Percentiles rank a stretch among this genome's conserved stretches.
These are phyloP conservation scores for Thumatha senex DNA, from an alignment of 2,888 invertebrate species.

Conservation along the genomic window DNA sequence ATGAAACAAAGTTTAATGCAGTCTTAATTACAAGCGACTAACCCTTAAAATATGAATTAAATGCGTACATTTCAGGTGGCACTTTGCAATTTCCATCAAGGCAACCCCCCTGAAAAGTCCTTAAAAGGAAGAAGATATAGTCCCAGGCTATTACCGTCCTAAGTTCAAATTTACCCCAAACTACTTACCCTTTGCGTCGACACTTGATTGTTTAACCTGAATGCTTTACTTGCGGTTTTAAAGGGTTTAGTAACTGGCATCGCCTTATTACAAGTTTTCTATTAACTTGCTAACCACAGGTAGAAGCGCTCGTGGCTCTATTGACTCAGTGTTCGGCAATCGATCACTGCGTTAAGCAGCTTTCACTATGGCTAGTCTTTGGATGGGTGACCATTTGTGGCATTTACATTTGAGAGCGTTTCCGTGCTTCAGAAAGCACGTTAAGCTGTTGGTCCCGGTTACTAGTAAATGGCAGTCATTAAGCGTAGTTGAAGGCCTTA, in stretches of 20 bases:
- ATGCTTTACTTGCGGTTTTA: slow-evolving; percentile 39
- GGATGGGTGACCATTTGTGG: too few relatives aligned
- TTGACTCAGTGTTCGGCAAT: too few relatives aligned
- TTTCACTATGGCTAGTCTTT: too few relatives aligned
- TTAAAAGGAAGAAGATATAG: slow-evolving; percentile 47
- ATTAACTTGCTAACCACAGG: neutral
- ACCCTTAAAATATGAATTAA: slow-evolving; percentile 32
- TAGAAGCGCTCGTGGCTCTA: too few relatives aligned
- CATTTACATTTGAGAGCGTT: too few relatives aligned
- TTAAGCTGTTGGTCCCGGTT: too few relatives aligned
- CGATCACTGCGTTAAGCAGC: too few relatives aligned
- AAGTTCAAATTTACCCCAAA: slow-evolving; percentile 56
- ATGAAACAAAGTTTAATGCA: slow-evolving; percentile 21
- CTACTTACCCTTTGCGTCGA: slow-evolving; percentile 35
- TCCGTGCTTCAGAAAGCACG: too few relatives aligned
- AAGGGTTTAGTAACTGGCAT: slow-evolving; percentile 6
- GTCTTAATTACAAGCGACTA: slow-evolving; percentile 32
- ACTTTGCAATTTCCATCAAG: slow-evolving; percentile 43
- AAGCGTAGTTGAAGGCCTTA: too few relatives aligned
- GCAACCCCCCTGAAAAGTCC: slow-evolving; percentile 31
- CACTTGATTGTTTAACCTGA: slow-evolving; percentile 55
- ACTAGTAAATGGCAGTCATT: too few relatives aligned
- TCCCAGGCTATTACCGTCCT: slow-evolving; percentile 47
- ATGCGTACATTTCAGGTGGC: slow-evolving; percentile 33
- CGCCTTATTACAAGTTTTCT: neutral